Percentiles rank a stretch among this genome's conserved stretches.
Conservation (phyloP, 1,140 invertebrate genomes). For the Drosophila elegans region DNA sequence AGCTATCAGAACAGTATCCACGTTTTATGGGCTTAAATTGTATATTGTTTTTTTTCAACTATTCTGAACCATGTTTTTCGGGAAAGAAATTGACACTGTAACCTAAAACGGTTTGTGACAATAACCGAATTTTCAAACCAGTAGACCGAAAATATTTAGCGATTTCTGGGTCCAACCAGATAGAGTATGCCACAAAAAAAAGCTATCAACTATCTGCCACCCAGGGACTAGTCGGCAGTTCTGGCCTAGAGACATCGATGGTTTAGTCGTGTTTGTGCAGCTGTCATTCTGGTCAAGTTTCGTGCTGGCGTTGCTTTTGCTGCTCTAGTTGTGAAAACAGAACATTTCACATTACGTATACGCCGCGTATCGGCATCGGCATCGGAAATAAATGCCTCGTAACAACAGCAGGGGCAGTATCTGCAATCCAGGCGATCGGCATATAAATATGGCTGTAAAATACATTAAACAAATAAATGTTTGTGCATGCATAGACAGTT, state of each 20-base stretch:
- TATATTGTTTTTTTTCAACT: too few species aligned
- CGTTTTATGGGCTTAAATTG: too few species aligned
- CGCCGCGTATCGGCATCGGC: constrained; percentile 33
- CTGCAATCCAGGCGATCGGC: constrained; percentile 19
- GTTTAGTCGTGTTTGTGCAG: constrained; percentile 64
- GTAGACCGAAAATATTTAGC: not conserved
- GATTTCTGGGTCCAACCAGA: not conserved
- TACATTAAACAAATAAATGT: constrained; percentile 62
- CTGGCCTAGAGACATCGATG: constrained; percentile 24
- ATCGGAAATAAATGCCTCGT: constrained; percentile 31
- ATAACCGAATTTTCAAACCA: not conserved
- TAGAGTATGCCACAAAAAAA: constrained; percentile 4
- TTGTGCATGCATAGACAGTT: constrained; percentile 28
- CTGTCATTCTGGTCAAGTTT: constrained; percentile 76
- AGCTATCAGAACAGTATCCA: too few species aligned
- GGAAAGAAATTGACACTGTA: too few species aligned
- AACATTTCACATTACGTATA: constrained; percentile 43
- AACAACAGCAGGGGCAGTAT: constrained; percentile 7
- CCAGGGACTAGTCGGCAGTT: not conserved
- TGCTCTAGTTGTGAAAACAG: constrained; percentile 14
- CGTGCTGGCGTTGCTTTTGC: constrained; percentile 1
- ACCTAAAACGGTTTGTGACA: not conserved
- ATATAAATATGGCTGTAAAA: constrained; percentile 48
- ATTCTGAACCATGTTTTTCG: too few species aligned
- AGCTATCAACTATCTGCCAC: constrained; percentile 1